Evolutionary conservation across 2,113 vertebrate genomes (phyloP).

Genomic region (Ictalurus furcatus): DNA sequence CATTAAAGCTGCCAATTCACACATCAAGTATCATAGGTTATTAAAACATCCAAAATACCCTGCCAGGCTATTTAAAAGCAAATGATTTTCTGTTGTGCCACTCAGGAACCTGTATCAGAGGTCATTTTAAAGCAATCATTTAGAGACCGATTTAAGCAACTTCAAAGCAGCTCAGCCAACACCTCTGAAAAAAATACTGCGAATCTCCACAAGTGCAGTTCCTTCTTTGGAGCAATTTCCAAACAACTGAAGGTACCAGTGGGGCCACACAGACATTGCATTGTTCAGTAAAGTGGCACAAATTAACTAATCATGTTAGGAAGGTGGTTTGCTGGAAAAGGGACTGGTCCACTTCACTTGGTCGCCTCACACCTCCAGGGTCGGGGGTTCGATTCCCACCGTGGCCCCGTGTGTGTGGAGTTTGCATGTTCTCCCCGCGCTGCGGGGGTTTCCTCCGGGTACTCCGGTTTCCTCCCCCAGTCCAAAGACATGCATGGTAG

Average conservation of each 20-base stretch:
- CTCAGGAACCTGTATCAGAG: not conserved
- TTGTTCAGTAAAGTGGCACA: not conserved
- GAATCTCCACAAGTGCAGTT: not conserved
- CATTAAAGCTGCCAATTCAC: conserved; percentile 3
- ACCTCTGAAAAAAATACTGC: not conserved
- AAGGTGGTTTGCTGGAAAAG: not conserved
- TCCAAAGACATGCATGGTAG: too few relatives aligned
- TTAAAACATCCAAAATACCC: not conserved
- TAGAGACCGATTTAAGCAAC: not conserved
- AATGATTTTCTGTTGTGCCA: not conserved
- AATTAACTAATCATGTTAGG: not conserved
- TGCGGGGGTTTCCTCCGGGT: too few relatives aligned
- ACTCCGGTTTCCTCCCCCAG: too few relatives aligned
- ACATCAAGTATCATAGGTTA: not conserved
- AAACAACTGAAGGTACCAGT: not conserved
- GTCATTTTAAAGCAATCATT: not conserved
- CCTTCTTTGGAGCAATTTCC: not conserved
- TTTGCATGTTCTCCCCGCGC: too few relatives aligned
- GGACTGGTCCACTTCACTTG: not conserved
- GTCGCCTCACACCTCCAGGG: too few relatives aligned
- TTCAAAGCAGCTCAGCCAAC: not conserved
- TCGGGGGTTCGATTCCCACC: too few relatives aligned
- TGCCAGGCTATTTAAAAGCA: not conserved
- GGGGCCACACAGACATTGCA: not conserved
- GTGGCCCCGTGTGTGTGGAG: too few relatives aligned